These are phyloP conservation scores for Periplaneta americana DNA, from an alignment of 1,140 invertebrate species.

Conservation along the genomic window DNA sequence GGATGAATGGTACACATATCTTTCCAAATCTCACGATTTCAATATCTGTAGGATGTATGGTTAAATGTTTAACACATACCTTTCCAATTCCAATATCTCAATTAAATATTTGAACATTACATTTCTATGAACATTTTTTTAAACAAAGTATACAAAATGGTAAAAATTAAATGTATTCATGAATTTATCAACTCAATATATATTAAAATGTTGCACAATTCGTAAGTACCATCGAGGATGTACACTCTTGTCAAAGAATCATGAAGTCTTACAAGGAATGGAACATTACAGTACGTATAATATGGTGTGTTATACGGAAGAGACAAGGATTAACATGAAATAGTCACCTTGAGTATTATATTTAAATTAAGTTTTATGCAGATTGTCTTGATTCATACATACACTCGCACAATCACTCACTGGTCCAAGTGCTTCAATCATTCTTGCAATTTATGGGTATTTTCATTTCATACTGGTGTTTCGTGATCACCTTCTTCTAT, in stretches of 20 bases:
- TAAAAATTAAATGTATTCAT: background rate
- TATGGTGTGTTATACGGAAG: background rate
- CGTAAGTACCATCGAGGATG: background rate
- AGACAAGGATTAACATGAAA: background rate
- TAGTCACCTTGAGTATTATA: background rate
- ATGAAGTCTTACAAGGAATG: too few species aligned
- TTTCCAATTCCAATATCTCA: background rate
- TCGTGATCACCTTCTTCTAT: slow-evolving; percentile 78
- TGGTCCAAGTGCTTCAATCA: background rate
- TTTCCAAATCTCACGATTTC: too few species aligned
- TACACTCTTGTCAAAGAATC: background rate
- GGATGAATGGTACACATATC: too few species aligned
- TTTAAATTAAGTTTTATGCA: background rate
- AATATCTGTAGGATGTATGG: too few species aligned
- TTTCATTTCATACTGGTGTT: slow-evolving; percentile 63
- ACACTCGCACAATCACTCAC: background rate
- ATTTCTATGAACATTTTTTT: background rate
- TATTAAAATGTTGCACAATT: background rate
- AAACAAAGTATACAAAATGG: background rate
- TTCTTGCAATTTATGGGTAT: background rate
- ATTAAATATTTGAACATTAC: background rate
- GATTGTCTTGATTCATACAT: background rate
- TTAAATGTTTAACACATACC: too few species aligned
- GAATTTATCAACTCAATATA: background rate
- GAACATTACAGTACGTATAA: background rate